Base-by-base conservation (phyloP, 2,113 vertebrate species). In the Oriolus oriolus region DNA sequence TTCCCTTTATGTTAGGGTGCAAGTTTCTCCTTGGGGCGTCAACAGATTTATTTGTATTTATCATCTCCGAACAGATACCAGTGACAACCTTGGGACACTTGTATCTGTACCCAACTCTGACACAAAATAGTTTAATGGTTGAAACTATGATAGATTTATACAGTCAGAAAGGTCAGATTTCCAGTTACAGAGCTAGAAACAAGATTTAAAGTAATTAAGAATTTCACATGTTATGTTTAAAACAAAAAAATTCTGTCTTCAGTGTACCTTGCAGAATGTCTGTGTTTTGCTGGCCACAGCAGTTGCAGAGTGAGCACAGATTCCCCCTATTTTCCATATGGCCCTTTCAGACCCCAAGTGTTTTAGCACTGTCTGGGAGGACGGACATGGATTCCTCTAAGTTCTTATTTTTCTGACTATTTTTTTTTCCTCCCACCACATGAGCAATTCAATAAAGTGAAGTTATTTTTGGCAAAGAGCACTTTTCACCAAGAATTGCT, bases 401-500 rank as follows among this genome's bases (percentile, higher is more conserved):
- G n/a, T 61, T 81, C 18, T 59, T 88, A 2, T 54, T 75, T 82
- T 92, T 59, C 56, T 45, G 6, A 33, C 61, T 63, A 8, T 42
- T 52, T 69, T 41, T 54, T 54, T 57, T 10, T 6, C 19, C 16
- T 73, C 45, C 15, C 18, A 63, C 75, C 42, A 63, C 35, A 78
- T 39, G 47, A 70, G 47, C 33, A 64, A 87, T 69, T 95, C 63
- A 82, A 71, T 53, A 85, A 79, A 84, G 42, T 52, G 2, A 71
- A 79, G n/a, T 85, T 90, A 45, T 70, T 93, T 93, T 95, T 88
- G 85, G 85, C 91, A 92, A 87, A 82, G 56, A 79, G 23, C 37
- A 79, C 70, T 87, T 82, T 84, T 75, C 85, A 82, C 61, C 42
- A 82, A 75, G 39, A 78, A 61, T 27, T 75, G 26, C 60, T 78